Conservation (phyloP, 2,113 vertebrate species). For the Toxotes jaculatrix region DNA sequence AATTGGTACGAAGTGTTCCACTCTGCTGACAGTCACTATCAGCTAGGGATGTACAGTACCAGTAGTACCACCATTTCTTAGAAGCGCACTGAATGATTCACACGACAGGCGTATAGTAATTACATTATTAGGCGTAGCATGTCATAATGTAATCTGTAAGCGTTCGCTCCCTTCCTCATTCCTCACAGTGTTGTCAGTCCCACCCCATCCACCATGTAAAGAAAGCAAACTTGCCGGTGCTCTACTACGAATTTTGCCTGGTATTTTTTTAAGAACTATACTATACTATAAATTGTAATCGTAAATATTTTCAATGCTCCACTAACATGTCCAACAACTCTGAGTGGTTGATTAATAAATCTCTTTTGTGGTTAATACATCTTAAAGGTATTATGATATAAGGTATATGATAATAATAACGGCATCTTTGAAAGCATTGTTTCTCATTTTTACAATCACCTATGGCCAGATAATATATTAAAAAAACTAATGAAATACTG, state of each 20-base stretch:
- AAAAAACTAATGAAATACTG: too few species aligned
- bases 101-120: constrained; percentile 33
- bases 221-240: not conserved
- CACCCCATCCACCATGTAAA: not conserved
- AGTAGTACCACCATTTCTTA: not conserved
- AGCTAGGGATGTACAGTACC: not conserved
- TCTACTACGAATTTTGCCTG: not conserved
- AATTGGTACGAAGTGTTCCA: not conserved
- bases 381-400: constrained; percentile 17
- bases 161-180: constrained; percentile 1
- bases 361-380: not conserved
- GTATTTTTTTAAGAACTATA: not conserved
- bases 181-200: not conserved
- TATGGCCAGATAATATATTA: not conserved
- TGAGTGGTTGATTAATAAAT: not conserved
- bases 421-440: not conserved
- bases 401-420: not conserved
- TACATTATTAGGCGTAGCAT: constrained; percentile 28
- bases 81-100: constrained; percentile 11
- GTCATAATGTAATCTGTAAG: constrained; percentile 17
- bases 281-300: too few species aligned
- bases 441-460: not conserved
- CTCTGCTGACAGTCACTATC: constrained; percentile 10
- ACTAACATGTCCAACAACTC: too few species aligned
- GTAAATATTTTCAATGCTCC: too few species aligned